phyloP scores from a whole-genome alignment of 2,797 vertebrate genomes.

The Malurus leucopterus region DNA sequence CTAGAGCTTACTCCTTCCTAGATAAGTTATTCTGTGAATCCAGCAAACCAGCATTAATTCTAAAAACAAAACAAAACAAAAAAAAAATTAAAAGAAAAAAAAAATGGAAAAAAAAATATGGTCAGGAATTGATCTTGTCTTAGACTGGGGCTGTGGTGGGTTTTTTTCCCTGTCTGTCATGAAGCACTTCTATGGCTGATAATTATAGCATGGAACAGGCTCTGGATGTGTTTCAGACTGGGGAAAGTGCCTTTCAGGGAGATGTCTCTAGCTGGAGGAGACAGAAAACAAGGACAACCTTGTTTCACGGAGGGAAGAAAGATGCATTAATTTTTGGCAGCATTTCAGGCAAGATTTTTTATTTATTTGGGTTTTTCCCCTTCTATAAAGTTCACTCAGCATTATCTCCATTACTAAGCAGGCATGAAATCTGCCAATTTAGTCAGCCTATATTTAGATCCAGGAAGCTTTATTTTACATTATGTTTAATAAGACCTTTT shows the following conservation, averaged over 20 bases:
- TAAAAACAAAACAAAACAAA: not conserved
- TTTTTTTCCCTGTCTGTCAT: not conserved
- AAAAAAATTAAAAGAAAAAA: not conserved
- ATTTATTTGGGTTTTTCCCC: constrained; percentile 2
- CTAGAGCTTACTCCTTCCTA: not conserved
- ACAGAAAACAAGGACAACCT: not conserved
- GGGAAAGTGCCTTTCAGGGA: not conserved
- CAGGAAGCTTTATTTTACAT: constrained; percentile 34
- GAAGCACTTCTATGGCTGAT: not conserved
- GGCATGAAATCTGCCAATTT: constrained; percentile 36
- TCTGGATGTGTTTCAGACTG: not conserved
- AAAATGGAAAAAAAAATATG: not conserved
- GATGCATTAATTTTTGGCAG: constrained; percentile 32
- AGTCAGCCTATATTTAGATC: constrained; percentile 21
- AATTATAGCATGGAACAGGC: not conserved
- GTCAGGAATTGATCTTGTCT: not conserved
- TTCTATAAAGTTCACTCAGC: constrained; percentile 31
- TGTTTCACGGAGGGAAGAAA: not conserved
- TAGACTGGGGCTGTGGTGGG: not conserved
- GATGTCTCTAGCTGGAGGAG: not conserved
- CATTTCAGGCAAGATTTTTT: constrained; percentile 36
- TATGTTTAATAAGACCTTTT: constrained; percentile 14
- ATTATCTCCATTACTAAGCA: constrained; percentile 44
- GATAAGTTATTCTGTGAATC: not conserved
- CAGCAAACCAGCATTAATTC: not conserved